Conservation (phyloP, 1,140 invertebrate genomes). For the Drosophila equinoxialis region DNA sequence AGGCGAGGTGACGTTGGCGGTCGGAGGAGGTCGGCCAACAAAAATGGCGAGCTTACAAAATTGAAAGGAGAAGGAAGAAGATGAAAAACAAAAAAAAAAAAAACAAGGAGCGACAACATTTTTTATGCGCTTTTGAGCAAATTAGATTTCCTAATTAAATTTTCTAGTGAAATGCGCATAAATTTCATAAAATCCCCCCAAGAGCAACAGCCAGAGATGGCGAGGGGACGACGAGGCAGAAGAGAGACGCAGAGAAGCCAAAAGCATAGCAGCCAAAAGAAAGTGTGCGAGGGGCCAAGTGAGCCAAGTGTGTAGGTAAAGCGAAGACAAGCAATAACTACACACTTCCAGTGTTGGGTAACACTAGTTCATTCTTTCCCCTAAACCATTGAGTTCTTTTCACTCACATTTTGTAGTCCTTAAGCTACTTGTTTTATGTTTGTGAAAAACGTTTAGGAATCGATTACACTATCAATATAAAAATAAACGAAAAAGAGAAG, state of each 20-base stretch:
- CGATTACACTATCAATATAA: no score
- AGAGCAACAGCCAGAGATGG: background rate
- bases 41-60: conserved; percentile 57
- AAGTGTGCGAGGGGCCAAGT: background rate
- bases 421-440: no score
- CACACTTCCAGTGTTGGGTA: background rate
- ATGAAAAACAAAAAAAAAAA: background rate
- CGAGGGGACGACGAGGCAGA: background rate
- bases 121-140: conserved; percentile 83
- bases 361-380: background rate
- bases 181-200: conserved; percentile 78
- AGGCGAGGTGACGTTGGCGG: background rate
- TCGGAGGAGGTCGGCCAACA: conserved; percentile 35
- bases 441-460: no score
- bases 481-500: background rate
- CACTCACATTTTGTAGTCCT: background rate
- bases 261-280: background rate
- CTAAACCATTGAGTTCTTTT: background rate
- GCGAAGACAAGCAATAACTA: background rate
- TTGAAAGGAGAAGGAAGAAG: background rate
- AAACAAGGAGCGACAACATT: conserved; percentile 59
- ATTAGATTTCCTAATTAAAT: conserved; percentile 83
- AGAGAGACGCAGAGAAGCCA: background rate
- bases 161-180: conserved; percentile 81
- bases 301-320: background rate